Evolutionary conservation across 1,140 invertebrate genomes (phyloP), one percentile per base, ranked within the genome.

Genomic region (Maniola jurtina): DNA sequence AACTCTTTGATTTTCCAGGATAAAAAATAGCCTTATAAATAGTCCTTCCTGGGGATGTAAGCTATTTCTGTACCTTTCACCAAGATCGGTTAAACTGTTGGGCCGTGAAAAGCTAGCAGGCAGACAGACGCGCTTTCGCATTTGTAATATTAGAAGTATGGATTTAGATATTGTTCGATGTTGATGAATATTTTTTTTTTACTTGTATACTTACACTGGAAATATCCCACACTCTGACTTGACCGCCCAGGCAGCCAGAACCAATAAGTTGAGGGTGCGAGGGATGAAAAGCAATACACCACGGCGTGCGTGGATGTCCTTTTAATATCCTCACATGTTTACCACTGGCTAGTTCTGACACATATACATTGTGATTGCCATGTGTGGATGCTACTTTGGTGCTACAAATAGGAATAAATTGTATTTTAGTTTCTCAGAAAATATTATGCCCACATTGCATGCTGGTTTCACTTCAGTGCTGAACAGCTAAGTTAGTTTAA

Each of bases 161-260:
- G 25, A 42, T 50, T 50, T 47, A 47, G 11, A 47, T 47, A 1
- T 47, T 47, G 6, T n/a, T 47, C 13, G 6, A 47, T n/a, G 6
- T 13, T n/a, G 11, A 47, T 47, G n/a, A n/a, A 47, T 14, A 47
- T 11, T 11, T 14, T n/a, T 47, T 50, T 58, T n/a, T n/a, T n/a
- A n/a, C n/a, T n/a, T n/a, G n/a, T n/a, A n/a, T n/a, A 92, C 94
- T 94, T 92, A 97, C 96, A 90, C 94, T 95, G 7, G 79, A 80
- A 14, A 98, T 92, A 91, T 98, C 96, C 97, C 97, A 98, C 25
- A 98, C 96, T 72, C 96, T 92, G 45, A 98, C 96, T 93, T 98
- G 95, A 15, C 97, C 97, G 13, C 94, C 96, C 0, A 98, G 92
- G 88, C 97, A 98, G 0, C 97, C 97, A 45, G 96, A 96, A 13